These are phyloP conservation scores for Pollicipes pollicipes DNA, from an alignment of 1,140 invertebrate species.

Conservation along the genomic window DNA sequence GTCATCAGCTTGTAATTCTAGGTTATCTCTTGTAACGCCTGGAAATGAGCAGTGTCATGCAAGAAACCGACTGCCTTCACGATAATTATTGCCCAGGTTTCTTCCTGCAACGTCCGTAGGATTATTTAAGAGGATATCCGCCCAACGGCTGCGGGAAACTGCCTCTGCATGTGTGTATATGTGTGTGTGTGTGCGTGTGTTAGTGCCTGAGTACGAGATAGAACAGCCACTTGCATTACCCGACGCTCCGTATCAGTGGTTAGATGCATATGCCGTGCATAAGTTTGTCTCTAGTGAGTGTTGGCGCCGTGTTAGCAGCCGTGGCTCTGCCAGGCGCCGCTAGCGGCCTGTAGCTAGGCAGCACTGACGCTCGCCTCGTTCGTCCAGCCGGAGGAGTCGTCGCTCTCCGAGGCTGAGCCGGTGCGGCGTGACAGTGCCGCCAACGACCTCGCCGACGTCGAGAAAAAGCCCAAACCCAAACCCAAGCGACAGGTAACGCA, in stretches of 20 bases:
- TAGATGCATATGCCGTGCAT: no score
- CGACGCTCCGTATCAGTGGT: no score
- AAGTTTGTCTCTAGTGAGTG: no score
- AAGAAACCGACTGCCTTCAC: no score
- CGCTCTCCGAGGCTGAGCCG: neutral
- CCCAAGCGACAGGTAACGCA: neutral
- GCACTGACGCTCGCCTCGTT: neutral
- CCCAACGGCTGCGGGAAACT: neutral
- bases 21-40: no score
- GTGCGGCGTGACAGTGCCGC: neutral
- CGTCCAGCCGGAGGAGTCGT: neutral
- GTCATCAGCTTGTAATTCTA: no score
- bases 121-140: no score
- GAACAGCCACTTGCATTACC: no score
- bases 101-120: no score
- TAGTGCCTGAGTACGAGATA: neutral
- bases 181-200: constrained; percentile 3
- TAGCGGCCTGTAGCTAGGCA: no score
- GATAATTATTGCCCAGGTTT: no score
- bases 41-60: no score
- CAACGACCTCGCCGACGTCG: neutral
- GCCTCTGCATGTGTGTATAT: constrained; percentile 3
- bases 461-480: neutral
- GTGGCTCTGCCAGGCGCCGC: neutral
- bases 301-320: constrained; percentile 1